These are phyloP conservation scores for Agriopis aurantiaria DNA, from an alignment of 2,888 invertebrate species.

Conservation along the genomic window DNA sequence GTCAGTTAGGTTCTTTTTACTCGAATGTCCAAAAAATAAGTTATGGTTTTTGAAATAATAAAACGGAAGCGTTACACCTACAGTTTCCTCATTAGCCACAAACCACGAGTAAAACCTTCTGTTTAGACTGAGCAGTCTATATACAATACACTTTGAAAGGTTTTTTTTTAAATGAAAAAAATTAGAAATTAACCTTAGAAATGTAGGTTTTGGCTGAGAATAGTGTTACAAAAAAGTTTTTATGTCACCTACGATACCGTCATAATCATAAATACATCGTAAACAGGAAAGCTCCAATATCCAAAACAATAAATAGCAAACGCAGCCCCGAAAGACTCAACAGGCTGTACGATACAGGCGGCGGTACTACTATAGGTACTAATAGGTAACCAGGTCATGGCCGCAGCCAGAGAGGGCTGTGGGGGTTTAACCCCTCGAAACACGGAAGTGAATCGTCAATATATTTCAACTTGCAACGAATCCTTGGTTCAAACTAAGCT, in stretches of 20 bases:
- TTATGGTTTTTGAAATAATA: too few relatives aligned
- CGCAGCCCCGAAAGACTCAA: constrained; percentile 16
- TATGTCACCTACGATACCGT: neutral
- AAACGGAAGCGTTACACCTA: too few relatives aligned
- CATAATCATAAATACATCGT: neutral
- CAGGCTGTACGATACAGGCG: constrained; percentile 16
- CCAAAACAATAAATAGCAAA: constrained; percentile 6
- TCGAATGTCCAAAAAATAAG: too few relatives aligned
- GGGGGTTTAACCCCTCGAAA: neutral
- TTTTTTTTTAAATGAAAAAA: too few relatives aligned
- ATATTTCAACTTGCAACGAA: neutral
- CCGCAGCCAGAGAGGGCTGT: neutral
- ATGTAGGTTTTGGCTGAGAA: neutral
- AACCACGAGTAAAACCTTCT: too few relatives aligned
- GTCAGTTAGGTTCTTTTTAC: neutral
- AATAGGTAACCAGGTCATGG: constrained; percentile 5
- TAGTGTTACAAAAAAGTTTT: neutral
- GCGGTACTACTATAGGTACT: neutral
- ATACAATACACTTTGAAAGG: too few relatives aligned
- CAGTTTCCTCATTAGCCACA: too few relatives aligned
- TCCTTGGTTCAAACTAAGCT: too few relatives aligned
- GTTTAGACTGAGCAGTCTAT: too few relatives aligned
- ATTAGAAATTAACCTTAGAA: too few relatives aligned
- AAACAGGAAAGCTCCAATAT: constrained; percentile 4
- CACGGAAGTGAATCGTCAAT: neutral